Base-by-base conservation (phyloP, 2,888 invertebrate species). In the Herminia tarsipennalis region DNA sequence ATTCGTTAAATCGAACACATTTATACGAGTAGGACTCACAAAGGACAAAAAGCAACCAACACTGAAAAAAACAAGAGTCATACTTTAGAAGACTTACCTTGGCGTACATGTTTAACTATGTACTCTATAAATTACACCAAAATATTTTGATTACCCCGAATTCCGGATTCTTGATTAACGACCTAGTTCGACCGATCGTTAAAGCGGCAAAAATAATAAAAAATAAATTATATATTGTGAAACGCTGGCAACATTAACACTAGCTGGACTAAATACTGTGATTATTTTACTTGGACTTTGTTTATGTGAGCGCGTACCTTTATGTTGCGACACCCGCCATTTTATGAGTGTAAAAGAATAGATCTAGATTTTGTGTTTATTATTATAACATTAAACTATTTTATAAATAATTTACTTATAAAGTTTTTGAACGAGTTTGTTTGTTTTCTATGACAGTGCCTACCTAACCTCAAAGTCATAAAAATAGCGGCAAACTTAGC, bases 151-250 rank as follows among this genome's bases (percentile, higher is more conserved):
- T 68, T 64, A 63, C 70, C 65, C 49, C 58, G 56, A 62, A 73
- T 64, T 55, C 65, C 64, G 63, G 61, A 71, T 67, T 67, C 59
- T 67, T 73, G 77, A 78, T 78, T 78, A 76, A 81, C 73, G 74
- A 51, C 55, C 65, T 34, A 47, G 64, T 77, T 81, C 78, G 74
- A 77, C 71, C 56, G 71, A 61, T 62, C 78, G 76, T 81, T 78
- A 82, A 81, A 76, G 44, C 56, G 45, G 64, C 51, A 65, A 55
- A 76, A 78, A 73, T 77, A 78, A 80, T 81, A 78, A 81, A 83
- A 80, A 77, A 70, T 66, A 74, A 81, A 80, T 56, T 42, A 56
- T 58, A 52, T 59, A 76, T 73, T 71, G 69, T 67, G 70, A 69
- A 81, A 74, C 79, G 63, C 71, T 62, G 63, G 66, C 60, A 59